These are phyloP conservation scores for Drosophila hydei DNA, from an alignment of 1,140 invertebrate genomes.

Conservation along the genomic window DNA sequence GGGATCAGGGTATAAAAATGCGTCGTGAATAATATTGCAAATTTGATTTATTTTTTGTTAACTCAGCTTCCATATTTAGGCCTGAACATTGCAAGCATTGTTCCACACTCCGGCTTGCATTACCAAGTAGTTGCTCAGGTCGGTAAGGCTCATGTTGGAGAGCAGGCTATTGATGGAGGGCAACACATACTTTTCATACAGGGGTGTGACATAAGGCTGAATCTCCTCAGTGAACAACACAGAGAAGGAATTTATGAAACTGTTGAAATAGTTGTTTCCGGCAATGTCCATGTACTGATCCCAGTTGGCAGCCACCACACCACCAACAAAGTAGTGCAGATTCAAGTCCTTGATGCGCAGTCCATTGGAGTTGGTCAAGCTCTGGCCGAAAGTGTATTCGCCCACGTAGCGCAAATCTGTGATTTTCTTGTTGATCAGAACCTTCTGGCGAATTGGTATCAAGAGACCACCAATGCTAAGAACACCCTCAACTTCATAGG, in stretches of 20 bases:
- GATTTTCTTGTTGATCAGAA: conserved; percentile 59
- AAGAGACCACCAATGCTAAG: conserved; percentile 41
- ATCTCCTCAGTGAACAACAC: conserved; percentile 45
- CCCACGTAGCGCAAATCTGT: conserved; percentile 59
- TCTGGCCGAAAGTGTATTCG: conserved; percentile 52
- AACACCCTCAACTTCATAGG: conserved; percentile 40
- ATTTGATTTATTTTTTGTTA: background rate
- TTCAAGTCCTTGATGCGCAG: conserved; percentile 55
- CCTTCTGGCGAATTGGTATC: conserved; percentile 32
- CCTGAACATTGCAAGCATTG: conserved; percentile 8
- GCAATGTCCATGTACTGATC: conserved; percentile 57
- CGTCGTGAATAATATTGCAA: background rate
- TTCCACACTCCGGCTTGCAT: conserved; percentile 36
- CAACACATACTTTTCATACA: conserved; percentile 29
- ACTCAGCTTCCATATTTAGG: background rate
- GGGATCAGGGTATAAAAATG: too few species aligned
- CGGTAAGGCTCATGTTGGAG: conserved; percentile 34
- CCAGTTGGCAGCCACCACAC: conserved; percentile 55
- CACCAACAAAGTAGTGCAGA: conserved; percentile 47
- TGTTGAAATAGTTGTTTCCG: conserved; percentile 57
- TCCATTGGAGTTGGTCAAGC: conserved; percentile 37
- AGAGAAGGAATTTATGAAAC: conserved; percentile 18
- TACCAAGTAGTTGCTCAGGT: conserved; percentile 44
- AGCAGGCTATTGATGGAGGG: conserved; percentile 48
- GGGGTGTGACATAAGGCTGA: conserved; percentile 40